Conservation (phyloP, 2,797 vertebrate species). For the Enteromius thamalakanensis region DNA sequence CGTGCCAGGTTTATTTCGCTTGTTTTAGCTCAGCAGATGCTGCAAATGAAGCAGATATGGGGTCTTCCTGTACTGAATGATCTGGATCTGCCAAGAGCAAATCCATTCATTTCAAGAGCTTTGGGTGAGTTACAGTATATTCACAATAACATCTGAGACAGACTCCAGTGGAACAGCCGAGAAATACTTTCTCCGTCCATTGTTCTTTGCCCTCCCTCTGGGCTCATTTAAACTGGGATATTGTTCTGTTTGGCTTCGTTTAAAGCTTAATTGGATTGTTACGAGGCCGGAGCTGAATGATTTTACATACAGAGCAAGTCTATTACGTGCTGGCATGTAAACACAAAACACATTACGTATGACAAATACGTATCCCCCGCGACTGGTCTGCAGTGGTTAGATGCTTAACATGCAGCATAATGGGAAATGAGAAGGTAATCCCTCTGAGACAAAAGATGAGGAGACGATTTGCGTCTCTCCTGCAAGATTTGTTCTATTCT, state of each 20-base stretch:
- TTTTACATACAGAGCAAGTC: conserved; percentile 62
- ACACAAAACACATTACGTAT: conserved; percentile 58
- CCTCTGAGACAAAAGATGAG: conserved; percentile 51
- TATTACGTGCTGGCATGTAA: conserved; percentile 64
- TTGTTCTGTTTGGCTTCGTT: conserved; percentile 55
- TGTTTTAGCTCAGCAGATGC: conserved; percentile 33
- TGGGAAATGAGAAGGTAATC: conserved; percentile 62
- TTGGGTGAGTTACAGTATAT: conserved; percentile 28
- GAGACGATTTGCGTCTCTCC: conserved; percentile 9
- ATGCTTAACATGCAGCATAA: conserved; percentile 61
- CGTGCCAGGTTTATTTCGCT: conserved; percentile 15
- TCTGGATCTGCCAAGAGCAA: conserved; percentile 26
- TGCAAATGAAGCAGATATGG: conserved; percentile 11
- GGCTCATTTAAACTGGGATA: conserved; percentile 34
- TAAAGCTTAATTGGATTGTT: conserved; percentile 62
- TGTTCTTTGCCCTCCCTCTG: conserved; percentile 39
- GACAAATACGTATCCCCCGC: conserved; percentile 49
- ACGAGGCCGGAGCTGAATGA: conserved; percentile 58
- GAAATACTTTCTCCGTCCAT: conserved; percentile 30
- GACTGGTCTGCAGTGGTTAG: conserved; percentile 61
- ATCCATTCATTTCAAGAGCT: conserved; percentile 28
- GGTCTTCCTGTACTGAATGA: conserved; percentile 19
- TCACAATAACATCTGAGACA: conserved; percentile 40
- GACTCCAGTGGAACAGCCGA: conserved; percentile 26
- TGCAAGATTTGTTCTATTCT: conserved; percentile 22